Percentiles rank a stretch among this genome's conserved stretches.
Conservation (phyloP, 2,888 invertebrate genomes). For the Pterostichus niger region DNA sequence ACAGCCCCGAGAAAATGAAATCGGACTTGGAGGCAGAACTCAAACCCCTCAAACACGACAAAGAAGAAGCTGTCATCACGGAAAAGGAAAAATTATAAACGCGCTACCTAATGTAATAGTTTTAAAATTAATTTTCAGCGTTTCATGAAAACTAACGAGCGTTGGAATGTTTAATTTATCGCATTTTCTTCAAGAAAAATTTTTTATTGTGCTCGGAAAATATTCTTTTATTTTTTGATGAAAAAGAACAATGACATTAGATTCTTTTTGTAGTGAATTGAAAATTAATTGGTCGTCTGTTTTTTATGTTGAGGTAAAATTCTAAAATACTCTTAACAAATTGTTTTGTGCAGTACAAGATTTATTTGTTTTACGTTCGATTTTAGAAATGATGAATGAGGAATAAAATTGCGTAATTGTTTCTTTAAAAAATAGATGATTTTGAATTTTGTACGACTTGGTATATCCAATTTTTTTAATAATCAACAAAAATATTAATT, state of each 20-base stretch:
- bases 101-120: background rate
- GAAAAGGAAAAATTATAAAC: slow-evolving; percentile 23
- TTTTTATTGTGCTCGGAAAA: background rate
- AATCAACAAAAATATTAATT: too few species aligned
- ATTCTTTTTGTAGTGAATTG: background rate
- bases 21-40: slow-evolving; percentile 68
- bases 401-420: too few species aligned
- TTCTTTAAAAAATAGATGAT: too few species aligned
- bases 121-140: background rate
- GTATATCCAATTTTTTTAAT: too few species aligned
- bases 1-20: slow-evolving; percentile 73
- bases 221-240: slow-evolving; percentile 11
- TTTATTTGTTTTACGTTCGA: too few species aligned
- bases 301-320: background rate
- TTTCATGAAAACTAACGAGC: background rate
- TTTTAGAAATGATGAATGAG: too few species aligned
- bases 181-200: background rate
- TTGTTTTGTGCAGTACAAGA: too few species aligned
- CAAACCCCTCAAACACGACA: slow-evolving; percentile 68
- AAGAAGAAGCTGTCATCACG: slow-evolving; percentile 30
- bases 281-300: background rate
- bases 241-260: background rate
- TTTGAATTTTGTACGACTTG: too few species aligned
- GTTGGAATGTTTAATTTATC: slow-evolving; percentile 4
- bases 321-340: background rate